phyloP scores from a whole-genome alignment of 2,113 vertebrate genomes.

The Mungos mungo region DNA sequence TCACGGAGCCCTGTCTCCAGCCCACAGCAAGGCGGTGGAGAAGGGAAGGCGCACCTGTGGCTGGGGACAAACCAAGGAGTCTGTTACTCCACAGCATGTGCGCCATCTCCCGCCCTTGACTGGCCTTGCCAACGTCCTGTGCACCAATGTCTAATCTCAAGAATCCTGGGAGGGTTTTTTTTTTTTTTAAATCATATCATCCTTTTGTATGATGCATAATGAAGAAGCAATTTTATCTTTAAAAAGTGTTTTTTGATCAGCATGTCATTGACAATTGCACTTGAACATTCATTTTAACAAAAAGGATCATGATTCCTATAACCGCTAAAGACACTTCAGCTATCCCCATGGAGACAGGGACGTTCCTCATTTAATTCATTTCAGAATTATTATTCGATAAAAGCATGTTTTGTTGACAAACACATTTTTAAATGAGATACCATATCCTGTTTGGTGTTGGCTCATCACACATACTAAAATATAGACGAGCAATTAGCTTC shows the following conservation, averaged over 20 bases:
- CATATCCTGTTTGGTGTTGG: neutral
- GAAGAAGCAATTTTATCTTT: neutral
- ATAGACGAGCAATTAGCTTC: neutral
- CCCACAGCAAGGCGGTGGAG: neutral
- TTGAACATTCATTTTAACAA: neutral
- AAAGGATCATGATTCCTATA: neutral
- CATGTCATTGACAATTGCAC: neutral
- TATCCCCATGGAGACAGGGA: neutral
- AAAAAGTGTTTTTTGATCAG: neutral
- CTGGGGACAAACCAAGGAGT: neutral
- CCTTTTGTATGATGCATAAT: neutral
- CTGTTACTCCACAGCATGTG: no score
- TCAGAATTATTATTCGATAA: neutral
- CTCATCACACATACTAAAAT: neutral
- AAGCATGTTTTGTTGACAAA: neutral
- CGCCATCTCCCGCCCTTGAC: accelerated
- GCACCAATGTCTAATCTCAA: neutral
- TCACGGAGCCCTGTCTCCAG: accelerated
- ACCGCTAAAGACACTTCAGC: neutral
- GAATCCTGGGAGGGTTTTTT: neutral
- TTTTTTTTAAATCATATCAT: no score
- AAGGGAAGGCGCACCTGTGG: neutral
- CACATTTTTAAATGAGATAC: neutral
- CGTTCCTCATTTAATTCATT: neutral
- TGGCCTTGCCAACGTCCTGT: accelerated